Base-by-base conservation (phyloP, 2,113 vertebrate species). In the Rhinopithecus roxellana region DNA sequence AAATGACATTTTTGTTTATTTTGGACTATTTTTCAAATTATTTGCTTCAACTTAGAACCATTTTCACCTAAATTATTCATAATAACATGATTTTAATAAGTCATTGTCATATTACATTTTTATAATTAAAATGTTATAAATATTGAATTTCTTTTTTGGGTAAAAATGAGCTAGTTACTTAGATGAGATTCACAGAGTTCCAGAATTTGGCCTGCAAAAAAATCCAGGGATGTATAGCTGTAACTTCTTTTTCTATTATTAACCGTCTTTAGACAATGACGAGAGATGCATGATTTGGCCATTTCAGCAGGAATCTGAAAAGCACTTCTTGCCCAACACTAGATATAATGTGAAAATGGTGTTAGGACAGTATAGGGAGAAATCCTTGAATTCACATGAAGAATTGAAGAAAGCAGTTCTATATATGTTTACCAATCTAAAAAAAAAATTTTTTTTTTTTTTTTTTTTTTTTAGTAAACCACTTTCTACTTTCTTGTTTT, bases 1-100 rank as follows among this genome's bases (percentile, higher is more conserved):
- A 97, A 81, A 80, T 64, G 17, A 69, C 48, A 80, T 92, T 92
- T 95, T 89, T 70, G 20, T 87, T 90, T 94, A 69, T 84, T 90
- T 82, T 80, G 38, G 30, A 52, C 74, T 45, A 18, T 55, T 78
- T 82, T 30, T 30, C 11, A 88, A 89, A 32, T 87, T 77, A 55
- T 89, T 52, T 94, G 48, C 52, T 95, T 89, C 52, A 59, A 43
- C 18, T 84, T 45, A 52, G 90, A 96, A 94, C 74, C 7, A 2
- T 72, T 95, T 95, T 70, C 10, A 91, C 70, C 59, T 35, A 57
- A 88, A 70, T 52, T 69, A 69, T 23, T 74, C 8, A 18, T 89
- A 77, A 88, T 84, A 95, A n/a, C 55, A 67, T n/a, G 57, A 82
- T 69, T 57, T 81, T 86, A 94, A 81, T 94, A 78, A 91, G 61